Evolutionary conservation across 2,797 vertebrate genomes (phyloP).

Genomic region (Bradypodion ventrale): DNA sequence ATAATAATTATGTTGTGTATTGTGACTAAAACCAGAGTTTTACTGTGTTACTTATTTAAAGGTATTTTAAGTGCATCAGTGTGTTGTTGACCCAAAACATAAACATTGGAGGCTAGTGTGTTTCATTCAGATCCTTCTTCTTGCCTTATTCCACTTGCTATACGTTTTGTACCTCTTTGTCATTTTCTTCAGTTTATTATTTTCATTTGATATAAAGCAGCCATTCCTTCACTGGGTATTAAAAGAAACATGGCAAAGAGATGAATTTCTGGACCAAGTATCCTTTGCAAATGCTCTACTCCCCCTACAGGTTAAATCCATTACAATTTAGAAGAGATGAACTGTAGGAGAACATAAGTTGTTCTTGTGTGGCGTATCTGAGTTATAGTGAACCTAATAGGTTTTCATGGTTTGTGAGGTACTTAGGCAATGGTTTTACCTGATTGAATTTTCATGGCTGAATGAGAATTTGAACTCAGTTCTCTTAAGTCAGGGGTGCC

Average conservation of each 20-base stretch:
- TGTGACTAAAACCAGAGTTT: not conserved
- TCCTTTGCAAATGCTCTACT: not conserved
- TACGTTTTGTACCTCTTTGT: not conserved
- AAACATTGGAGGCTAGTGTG: not conserved
- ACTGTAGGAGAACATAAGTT: not conserved
- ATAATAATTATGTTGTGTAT: not conserved
- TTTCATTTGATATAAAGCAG: not conserved
- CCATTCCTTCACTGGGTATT: not conserved
- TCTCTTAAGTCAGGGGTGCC: too few relatives aligned
- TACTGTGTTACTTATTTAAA: not conserved
- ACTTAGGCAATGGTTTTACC: too few relatives aligned
- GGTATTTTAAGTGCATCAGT: not conserved
- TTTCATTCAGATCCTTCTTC: not conserved
- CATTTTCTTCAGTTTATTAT: not conserved
- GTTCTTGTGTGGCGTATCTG: too few relatives aligned
- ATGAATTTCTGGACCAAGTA: not conserved
- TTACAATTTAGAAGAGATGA: not conserved
- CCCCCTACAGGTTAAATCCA: not conserved
- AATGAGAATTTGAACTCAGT: too few relatives aligned
- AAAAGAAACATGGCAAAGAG: not conserved
- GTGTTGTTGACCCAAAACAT: not conserved
- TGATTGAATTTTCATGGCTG: too few relatives aligned
- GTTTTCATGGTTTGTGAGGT: too few relatives aligned
- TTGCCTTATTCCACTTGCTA: not conserved
- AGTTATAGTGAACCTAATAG: too few relatives aligned